A percentile compares a stretch with the other conserved stretches of the same genome.
Conservation (phyloP, 2,888 invertebrate genomes). For the Crepidodera aurea region DNA sequence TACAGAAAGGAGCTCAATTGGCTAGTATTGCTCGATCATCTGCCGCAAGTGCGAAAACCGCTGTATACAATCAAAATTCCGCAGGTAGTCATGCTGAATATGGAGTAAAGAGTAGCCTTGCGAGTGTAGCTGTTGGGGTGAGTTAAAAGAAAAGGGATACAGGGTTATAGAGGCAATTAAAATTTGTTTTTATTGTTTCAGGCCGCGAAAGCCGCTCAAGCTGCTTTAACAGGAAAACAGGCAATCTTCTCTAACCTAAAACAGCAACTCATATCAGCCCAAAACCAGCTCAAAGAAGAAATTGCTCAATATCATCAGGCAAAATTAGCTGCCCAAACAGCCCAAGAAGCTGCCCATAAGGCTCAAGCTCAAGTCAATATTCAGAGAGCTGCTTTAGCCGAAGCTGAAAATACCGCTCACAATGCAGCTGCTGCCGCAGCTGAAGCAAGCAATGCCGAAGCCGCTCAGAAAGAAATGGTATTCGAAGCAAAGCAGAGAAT, state of each 20-base stretch:
- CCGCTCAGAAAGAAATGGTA: constrained; percentile 45
- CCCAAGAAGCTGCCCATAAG: constrained; percentile 74
- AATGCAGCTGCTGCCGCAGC: constrained; percentile 40
- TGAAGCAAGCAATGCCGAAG: constrained; percentile 43
- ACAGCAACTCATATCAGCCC: constrained; percentile 73
- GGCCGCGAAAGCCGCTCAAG: constrained; percentile 69
- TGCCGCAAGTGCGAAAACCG: constrained; percentile 76
- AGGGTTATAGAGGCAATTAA: no score
- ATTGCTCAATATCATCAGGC: constrained; percentile 74
- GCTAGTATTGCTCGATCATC: constrained; percentile 73
- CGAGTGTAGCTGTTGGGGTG: constrained; percentile 70
- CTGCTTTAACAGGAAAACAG: constrained; percentile 70
- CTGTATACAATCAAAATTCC: constrained; percentile 71
- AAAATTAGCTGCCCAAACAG: constrained; percentile 71
- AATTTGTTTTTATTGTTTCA: constrained; percentile 48
- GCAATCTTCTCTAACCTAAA: constrained; percentile 64
- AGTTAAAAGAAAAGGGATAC: constrained; percentile 10
- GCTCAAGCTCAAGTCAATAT: constrained; percentile 72
- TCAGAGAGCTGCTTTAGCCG: constrained; percentile 71
- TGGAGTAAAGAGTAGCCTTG: constrained; percentile 75
- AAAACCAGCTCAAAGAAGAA: constrained; percentile 71
- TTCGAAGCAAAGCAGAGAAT: constrained; percentile 70
- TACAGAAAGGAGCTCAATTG: constrained; percentile 63
- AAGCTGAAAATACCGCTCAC: constrained; percentile 46
- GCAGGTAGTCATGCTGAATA: constrained; percentile 79